Evolutionary conservation across 2,888 invertebrate species (phyloP), one percentile per base, ranked within the genome.

Genomic region (Alloplasta piceator): DNA sequence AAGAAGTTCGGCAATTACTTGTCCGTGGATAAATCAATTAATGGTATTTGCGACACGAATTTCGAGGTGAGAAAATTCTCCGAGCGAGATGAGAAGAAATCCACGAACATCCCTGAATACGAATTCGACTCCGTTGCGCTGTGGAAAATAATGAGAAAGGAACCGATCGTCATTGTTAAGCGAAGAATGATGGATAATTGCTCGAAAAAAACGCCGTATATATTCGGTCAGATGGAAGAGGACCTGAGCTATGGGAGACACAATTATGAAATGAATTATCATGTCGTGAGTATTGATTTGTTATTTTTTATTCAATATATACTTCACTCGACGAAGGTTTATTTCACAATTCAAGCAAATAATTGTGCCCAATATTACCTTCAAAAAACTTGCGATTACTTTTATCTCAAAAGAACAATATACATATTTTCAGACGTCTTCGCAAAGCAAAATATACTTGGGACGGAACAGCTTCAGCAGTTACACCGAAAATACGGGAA

Each of bases 91-190:
- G 26, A 26, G 26, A 26, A 26, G 26, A 26, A 26, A 26, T 26
- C 26, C 3, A 26, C 26, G 26, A 1, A 26, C 26, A 26, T 26
- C 26, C 1, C 26, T 26, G 26, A 3, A 26, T 3, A 26, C 26
- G 26, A 26, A 26, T 26, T 26, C 26, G 26, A 26, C 26, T 1
- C 3, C 26, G 26, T 26, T 26, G 1, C 26, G 26, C 26, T 26
- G 26, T 26, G 26, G 26, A 26, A 26, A 26, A 26, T 26, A 26
- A 26, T 26, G 26, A 26, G 26, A 26, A 38, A 64, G 0, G 41
- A 38, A 16, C 55, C 80, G 12, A 72, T 84, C 75, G 80, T 70
- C 6, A 70, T 84, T 14, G 77, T 74, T 14, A 84, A 83, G 56
- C 61, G 46, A 0, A 67, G 82, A 56, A 70, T 75, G 14, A 16